phyloP scores from a whole-genome alignment of 37 sponge, comb jelly and placozoan species.

The Ianthella basta region DNA sequence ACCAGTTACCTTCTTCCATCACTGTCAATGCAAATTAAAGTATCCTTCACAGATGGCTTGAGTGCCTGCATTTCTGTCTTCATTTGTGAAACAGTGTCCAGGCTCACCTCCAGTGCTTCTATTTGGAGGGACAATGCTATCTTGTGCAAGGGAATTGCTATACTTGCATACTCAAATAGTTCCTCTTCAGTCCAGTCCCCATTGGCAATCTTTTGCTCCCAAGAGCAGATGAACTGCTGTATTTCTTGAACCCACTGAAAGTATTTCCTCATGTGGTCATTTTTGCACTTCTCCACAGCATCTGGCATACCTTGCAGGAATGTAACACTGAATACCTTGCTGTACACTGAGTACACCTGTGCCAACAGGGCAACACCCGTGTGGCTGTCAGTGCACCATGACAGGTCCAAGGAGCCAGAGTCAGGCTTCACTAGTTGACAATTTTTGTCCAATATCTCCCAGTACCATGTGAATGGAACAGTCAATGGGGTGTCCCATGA shows the following conservation, averaged over 20 bases:
- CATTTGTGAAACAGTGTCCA: not conserved
- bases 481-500: not conserved
- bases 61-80: not conserved
- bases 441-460: not conserved
- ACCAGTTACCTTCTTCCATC: too few relatives aligned
- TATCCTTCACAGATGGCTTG: not conserved
- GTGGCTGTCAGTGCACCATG: not conserved
- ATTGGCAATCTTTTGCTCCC: not conserved
- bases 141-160: not conserved
- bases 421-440: not conserved
- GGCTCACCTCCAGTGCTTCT: not conserved
- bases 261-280: constrained; percentile 12
- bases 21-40: not conserved
- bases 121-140: not conserved
- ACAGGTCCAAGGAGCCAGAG: not conserved
- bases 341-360: not conserved
- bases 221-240: constrained; percentile 1
- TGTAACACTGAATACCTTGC: not conserved
- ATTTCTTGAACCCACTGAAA: not conserved
- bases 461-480: constrained; percentile 6
- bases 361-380: not conserved
- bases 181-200: not conserved
- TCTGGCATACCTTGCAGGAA: not conserved
- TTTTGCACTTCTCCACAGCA: not conserved
- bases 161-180: not conserved